Conservation (phyloP, 2,797 vertebrate genomes). For the Parambassis ranga region DNA sequence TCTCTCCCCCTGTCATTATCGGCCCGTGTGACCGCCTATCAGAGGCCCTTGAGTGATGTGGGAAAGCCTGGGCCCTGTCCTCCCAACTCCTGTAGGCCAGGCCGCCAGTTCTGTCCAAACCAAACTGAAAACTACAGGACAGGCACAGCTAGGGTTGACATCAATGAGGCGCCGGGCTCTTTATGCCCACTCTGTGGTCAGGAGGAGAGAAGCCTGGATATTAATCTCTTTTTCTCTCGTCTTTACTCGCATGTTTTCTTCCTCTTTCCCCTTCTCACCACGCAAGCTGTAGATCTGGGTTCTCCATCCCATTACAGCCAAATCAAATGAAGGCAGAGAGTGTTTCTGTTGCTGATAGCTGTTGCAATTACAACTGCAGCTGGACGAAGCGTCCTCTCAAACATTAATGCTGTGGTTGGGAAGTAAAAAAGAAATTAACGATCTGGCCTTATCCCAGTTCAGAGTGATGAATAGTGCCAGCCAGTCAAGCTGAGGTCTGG, state of each 20-base stretch:
- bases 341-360: slow-evolving; percentile 54
- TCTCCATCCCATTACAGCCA: slow-evolving; percentile 53
- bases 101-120: slow-evolving; percentile 79
- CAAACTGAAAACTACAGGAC: slow-evolving; percentile 80
- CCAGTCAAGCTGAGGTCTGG: slow-evolving; percentile 26
- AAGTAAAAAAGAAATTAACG: slow-evolving; percentile 41
- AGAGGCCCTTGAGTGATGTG: slow-evolving; percentile 83
- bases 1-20: slow-evolving; percentile 85
- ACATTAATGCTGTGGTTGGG: slow-evolving; percentile 23
- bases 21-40: slow-evolving; percentile 80
- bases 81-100: slow-evolving; percentile 75
- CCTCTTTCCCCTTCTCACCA: slow-evolving; percentile 63
- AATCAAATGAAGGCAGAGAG: slow-evolving; percentile 53
- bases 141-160: slow-evolving; percentile 76
- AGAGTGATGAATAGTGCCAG: slow-evolving; percentile 28
- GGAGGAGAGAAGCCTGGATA: slow-evolving; percentile 76
- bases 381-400: slow-evolving; percentile 49
- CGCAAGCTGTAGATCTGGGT: slow-evolving; percentile 62
- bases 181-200: slow-evolving; percentile 80
- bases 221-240: slow-evolving; percentile 68
- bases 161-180: slow-evolving; percentile 75
- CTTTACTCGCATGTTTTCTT: slow-evolving; percentile 65
- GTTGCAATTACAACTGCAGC: slow-evolving; percentile 30
- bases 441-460: slow-evolving; percentile 8
- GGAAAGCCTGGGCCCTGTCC: slow-evolving; percentile 78